phyloP scores from a whole-genome alignment of 2,888 invertebrate species.

The Hyposoter didymator region DNA sequence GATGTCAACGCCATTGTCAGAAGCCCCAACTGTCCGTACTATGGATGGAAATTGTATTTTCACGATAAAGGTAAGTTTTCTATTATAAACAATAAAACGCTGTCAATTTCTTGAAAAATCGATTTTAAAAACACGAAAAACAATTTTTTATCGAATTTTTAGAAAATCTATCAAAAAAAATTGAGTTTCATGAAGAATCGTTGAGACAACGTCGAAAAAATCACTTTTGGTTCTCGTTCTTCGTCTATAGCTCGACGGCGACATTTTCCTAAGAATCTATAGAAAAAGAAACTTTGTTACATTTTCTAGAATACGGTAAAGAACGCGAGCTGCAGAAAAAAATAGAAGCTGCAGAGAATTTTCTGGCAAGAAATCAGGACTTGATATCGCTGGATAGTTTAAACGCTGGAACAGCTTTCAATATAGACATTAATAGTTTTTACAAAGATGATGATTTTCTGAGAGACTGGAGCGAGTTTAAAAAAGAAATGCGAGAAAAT shows the following conservation, averaged over 20 bases:
- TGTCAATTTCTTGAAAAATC: not conserved
- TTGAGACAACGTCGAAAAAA: not conserved
- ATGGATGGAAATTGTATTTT: conserved; percentile 93
- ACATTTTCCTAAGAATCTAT: not conserved
- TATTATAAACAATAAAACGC: not conserved
- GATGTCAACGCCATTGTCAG: conserved; percentile 48
- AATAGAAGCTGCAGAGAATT: conserved; percentile 86
- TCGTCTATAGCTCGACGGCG: too few relatives aligned
- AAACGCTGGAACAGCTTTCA: conserved; percentile 86
- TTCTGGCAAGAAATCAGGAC: conserved; percentile 84
- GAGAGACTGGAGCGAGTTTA: conserved; percentile 88
- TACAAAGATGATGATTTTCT: conserved; percentile 86
- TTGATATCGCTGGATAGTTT: conserved; percentile 86
- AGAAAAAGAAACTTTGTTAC: not conserved
- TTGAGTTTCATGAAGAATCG: not conserved
- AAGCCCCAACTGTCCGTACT: conserved; percentile 83
- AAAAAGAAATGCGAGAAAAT: conserved; percentile 88
- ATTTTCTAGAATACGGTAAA: conserved; percentile 83
- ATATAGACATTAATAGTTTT: conserved; percentile 87
- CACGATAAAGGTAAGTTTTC: conserved; percentile 87
- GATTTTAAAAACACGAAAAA: not conserved
- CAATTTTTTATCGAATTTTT: not conserved
- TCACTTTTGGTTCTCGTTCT: not conserved
- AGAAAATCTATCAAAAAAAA: not conserved
- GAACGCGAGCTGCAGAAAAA: conserved; percentile 85